Conservation (phyloP, 2,113 vertebrate genomes). For the Chaetorhynchus papuensis region DNA sequence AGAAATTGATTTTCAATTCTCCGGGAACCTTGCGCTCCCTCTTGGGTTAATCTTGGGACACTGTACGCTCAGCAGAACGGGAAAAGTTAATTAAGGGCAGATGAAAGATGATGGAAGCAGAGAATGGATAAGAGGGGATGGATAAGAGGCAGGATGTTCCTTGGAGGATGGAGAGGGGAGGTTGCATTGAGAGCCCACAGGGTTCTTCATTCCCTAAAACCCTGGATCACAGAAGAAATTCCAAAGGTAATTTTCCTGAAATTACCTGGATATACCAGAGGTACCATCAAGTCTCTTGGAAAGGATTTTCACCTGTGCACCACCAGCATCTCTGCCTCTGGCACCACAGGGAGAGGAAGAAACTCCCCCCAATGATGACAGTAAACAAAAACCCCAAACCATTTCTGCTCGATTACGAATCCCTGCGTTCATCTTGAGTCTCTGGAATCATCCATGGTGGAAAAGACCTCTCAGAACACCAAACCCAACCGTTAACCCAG, state of each 20-base stretch:
- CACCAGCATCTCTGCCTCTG: background rate
- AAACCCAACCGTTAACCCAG: background rate
- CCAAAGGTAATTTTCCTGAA: background rate
- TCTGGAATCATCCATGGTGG: accelerated
- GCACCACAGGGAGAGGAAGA: accelerated
- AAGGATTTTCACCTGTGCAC: background rate
- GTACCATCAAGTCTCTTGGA: background rate
- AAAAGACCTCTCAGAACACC: background rate
- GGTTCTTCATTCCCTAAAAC: background rate
- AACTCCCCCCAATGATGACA: background rate
- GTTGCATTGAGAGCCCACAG: accelerated
- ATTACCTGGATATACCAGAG: background rate
- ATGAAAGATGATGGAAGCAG: background rate
- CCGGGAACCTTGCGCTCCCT: background rate
- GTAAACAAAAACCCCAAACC: background rate
- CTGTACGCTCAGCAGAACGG: background rate
- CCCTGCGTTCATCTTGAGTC: accelerated
- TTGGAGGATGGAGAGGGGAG: background rate
- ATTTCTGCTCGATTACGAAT: accelerated
- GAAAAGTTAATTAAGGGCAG: slow-evolving; percentile 41
- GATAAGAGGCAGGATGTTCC: background rate
- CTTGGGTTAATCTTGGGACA: background rate
- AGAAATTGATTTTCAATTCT: slow-evolving; percentile 40
- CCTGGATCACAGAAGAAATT: background rate
- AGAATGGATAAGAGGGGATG: background rate